Percentiles rank a stretch among this genome's conserved stretches.
phyloP scores from a whole-genome alignment of 2,888 invertebrate genomes.

The Tuta absoluta region DNA sequence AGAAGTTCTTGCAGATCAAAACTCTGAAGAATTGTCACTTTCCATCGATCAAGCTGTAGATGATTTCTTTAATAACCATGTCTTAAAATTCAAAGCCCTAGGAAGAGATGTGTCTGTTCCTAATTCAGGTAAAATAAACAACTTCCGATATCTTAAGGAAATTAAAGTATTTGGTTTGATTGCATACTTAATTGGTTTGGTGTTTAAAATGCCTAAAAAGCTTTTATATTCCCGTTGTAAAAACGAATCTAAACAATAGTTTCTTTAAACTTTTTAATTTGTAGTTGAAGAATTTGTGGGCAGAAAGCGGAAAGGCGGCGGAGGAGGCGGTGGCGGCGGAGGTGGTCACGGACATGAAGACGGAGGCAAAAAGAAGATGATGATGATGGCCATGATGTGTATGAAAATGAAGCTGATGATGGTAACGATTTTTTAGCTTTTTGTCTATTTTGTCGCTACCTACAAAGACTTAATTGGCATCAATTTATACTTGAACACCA shows the following conservation, averaged over 20 bases:
- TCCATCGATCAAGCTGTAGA: constrained; percentile 79
- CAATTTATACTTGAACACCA: no score
- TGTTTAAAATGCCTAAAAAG: no score
- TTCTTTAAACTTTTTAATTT: constrained; percentile 29
- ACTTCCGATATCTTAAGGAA: background rate
- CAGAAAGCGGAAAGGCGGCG: constrained; percentile 66
- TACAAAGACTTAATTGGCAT: no score
- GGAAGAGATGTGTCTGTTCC: constrained; percentile 61
- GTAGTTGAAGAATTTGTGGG: constrained; percentile 71
- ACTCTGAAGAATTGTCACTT: constrained; percentile 58
- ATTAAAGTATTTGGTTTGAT: no score
- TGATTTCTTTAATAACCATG: constrained; percentile 80
- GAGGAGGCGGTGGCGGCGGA: constrained; percentile 61
- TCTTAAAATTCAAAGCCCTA: constrained; percentile 67
- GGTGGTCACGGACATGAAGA: constrained; percentile 60
- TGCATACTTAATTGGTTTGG: no score
- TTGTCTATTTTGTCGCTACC: background rate
- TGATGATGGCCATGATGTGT: constrained; percentile 84
- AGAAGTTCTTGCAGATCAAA: constrained; percentile 19
- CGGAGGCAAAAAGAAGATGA: constrained; percentile 80
- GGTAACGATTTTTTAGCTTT: constrained; percentile 50
- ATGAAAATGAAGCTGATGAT: constrained; percentile 83
- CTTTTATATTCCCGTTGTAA: no score
- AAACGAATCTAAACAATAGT: background rate
- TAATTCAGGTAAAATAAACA: constrained; percentile 51